These are phyloP conservation scores for Drosophila triauraria DNA, from an alignment of 1,140 invertebrate genomes.

Conservation along the genomic window DNA sequence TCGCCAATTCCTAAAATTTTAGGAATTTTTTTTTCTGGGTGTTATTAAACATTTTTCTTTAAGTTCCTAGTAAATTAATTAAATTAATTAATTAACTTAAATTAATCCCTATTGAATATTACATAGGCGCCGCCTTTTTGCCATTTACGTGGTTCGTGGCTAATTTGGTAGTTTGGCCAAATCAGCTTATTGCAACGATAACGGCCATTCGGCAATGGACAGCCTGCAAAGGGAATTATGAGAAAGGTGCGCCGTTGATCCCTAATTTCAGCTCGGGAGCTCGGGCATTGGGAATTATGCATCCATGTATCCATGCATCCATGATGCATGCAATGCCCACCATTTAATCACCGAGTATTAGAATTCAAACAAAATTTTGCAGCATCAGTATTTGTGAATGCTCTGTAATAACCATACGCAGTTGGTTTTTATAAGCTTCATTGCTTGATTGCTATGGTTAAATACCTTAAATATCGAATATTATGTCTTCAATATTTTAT, in stretches of 20 bases:
- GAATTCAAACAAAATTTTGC: background rate
- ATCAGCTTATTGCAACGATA: background rate
- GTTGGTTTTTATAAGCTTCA: too few species aligned
- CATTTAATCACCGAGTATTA: slow-evolving; percentile 2
- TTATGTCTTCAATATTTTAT: too few species aligned
- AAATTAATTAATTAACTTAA: background rate
- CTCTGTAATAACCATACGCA: background rate
- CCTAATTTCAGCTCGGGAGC: background rate
- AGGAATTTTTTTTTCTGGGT: too few species aligned
- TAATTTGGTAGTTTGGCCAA: background rate
- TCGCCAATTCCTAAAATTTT: too few species aligned
- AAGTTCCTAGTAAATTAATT: too few species aligned
- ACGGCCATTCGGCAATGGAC: background rate
- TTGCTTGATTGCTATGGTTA: too few species aligned
- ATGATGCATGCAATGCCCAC: background rate
- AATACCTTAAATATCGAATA: too few species aligned
- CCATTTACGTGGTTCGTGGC: background rate
- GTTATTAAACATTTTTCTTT: too few species aligned
- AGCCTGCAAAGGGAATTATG: background rate
- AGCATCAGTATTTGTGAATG: too few species aligned
- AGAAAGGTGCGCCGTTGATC: background rate
- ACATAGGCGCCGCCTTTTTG: background rate
- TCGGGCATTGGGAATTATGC: too few species aligned
- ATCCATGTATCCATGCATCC: too few species aligned
- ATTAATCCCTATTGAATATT: background rate